Base-by-base conservation (phyloP, 1,140 invertebrate genomes). In the Alviniconcha marisindica region DNA sequence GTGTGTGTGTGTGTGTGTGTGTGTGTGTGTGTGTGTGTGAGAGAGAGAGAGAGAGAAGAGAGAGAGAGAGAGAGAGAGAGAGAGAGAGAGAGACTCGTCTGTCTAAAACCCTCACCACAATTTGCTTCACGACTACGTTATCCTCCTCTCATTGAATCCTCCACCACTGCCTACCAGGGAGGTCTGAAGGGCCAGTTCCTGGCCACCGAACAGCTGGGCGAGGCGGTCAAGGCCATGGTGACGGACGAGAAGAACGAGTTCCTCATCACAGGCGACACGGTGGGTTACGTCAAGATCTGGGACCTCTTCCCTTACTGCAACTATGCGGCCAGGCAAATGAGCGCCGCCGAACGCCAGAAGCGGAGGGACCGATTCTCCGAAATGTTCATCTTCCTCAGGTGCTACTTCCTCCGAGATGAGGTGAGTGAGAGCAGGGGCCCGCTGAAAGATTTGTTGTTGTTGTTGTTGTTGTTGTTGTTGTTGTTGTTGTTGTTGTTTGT, bases 341-440 rank as follows among this genome's bases (percentile, higher is more conserved):
- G 74, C 69, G 82, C 7, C 78, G 87, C 87, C 78, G 60, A 86
- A 36, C 54, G 80, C 54, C 82, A 83, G 14, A 56, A 94, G 80
- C 91, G 95, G 54, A 94, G 91, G 87, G 94, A 96, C 93, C 94
- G 89, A 31, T 93, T 96, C 36, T 93, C 95, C 44, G 84, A 95
- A 82, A 94, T 94, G 87, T 96, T 96, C 91, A 95, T 96, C 83
- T 96, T 96, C 91, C 91, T 88, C 21, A 73, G 56, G 21, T 63
- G 15, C 1, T 38, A 56, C 12, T 80, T 66, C 40, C 60, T 80
- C 5, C 33, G 36, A 44, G 78, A 80, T 15, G 15, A 42, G 78
- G 78, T 80, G 12, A 42, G 60, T 48, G 44, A 10, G 24, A 18
- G 2, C n/a, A 76, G 15, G 56, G n/a, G 24, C 10, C 15, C 24